Conservation (phyloP, 2,797 vertebrate genomes). For the Accipiter fasciatus region DNA sequence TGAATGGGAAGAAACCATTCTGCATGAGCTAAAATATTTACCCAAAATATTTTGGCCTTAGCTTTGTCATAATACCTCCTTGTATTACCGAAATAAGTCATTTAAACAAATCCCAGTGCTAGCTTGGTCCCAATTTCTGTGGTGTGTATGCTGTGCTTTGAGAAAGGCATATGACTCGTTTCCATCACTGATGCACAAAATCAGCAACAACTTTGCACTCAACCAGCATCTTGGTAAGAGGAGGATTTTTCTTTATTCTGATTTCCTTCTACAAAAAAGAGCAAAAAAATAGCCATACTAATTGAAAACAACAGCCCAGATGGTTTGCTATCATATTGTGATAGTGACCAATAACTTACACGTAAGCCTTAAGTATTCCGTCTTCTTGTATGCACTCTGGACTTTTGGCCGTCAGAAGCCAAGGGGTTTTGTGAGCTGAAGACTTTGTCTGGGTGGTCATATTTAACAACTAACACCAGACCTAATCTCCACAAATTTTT, state of each 20-base stretch:
- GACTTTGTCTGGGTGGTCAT: background rate
- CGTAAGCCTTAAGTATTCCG: fast-evolving
- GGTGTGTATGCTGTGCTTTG: background rate
- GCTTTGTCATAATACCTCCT: background rate
- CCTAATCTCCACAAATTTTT: background rate
- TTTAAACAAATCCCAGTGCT: background rate
- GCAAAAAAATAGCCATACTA: fast-evolving
- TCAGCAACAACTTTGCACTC: background rate
- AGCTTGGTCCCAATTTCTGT: background rate
- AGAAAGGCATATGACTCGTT: background rate
- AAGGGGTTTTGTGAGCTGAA: background rate
- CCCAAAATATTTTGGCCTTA: background rate
- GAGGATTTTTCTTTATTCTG: background rate
- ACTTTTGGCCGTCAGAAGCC: background rate
- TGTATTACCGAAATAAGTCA: background rate
- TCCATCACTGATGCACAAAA: background rate
- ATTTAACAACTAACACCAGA: background rate
- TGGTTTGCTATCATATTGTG: background rate
- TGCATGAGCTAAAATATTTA: background rate
- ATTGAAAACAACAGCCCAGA: background rate
- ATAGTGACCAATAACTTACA: background rate
- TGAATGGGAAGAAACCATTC: background rate
- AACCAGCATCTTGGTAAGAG: background rate
- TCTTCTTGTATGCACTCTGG: background rate
- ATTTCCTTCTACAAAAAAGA: background rate